Conservation (phyloP, 2,113 vertebrate species). For the Clarias macrocephalus region DNA sequence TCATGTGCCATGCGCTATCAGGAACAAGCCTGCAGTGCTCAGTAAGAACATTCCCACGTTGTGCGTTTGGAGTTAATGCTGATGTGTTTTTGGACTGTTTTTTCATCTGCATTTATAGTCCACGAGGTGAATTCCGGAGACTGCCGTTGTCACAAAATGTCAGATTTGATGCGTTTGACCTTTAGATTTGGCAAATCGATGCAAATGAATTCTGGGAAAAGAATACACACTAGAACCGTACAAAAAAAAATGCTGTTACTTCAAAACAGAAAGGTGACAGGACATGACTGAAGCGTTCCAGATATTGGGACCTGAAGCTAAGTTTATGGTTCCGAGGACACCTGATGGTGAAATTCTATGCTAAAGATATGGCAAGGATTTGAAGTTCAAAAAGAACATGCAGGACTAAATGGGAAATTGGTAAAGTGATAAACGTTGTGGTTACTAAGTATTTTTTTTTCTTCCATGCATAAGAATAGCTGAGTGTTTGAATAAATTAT, state of each 20-base stretch:
- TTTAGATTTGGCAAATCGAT: slow-evolving; percentile 7
- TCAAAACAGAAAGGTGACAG: not conserved
- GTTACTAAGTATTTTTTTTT: not conserved
- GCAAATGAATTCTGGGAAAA: slow-evolving; percentile 12
- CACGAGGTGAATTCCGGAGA: not conserved
- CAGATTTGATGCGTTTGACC: slow-evolving; percentile 5
- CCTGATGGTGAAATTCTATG: not conserved
- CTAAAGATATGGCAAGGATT: not conserved
- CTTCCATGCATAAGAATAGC: not conserved
- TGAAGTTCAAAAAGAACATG: not conserved
- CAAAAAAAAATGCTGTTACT: not conserved
- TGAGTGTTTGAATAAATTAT: not conserved
- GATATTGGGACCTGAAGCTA: not conserved
- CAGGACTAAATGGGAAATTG: not conserved
- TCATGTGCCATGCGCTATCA: not conserved
- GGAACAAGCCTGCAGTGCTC: not conserved
- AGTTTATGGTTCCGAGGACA: not conserved
- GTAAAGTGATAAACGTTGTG: not conserved
- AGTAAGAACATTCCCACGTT: not conserved
- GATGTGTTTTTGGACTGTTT: not conserved
- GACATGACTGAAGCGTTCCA: not conserved
- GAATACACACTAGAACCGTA: not conserved
- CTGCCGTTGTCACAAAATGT: not conserved
- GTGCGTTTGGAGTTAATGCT: not conserved
- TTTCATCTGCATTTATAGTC: not conserved